Conservation (phyloP, 1,140 invertebrate species). For the Sycophila sp. region DNA sequence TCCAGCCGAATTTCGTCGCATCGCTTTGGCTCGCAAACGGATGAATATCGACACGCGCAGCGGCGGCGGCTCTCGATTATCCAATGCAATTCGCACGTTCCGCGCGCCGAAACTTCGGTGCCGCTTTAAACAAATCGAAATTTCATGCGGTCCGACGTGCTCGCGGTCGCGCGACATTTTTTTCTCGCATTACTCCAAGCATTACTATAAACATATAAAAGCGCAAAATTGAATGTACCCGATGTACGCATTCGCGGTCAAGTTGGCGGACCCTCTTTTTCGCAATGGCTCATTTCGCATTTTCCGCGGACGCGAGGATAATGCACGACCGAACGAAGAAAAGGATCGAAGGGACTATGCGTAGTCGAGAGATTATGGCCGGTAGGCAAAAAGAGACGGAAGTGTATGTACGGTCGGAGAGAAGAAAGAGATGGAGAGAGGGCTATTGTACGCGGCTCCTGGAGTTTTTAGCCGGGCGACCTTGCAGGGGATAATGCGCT, state of each 20-base stretch:
- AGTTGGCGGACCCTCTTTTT: too few species aligned
- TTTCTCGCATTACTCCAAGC: too few species aligned
- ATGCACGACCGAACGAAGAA: slow-evolving; percentile 14
- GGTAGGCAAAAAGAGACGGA: not conserved
- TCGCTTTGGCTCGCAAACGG: not conserved
- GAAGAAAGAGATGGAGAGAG: not conserved
- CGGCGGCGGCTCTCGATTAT: not conserved
- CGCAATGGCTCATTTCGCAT: slow-evolving; percentile 17
- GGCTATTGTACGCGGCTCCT: not conserved
- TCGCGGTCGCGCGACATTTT: not conserved
- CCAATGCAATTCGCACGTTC: not conserved
- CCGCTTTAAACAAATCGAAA: slow-evolving; percentile 18
- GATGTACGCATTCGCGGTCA: not conserved
- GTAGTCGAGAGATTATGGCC: not conserved
- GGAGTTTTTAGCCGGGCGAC: slow-evolving; percentile 27
- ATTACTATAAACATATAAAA: too few species aligned
- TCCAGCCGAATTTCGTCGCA: not conserved
- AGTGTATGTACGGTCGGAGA: not conserved
- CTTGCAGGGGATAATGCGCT: slow-evolving; percentile 51
- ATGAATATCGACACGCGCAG: not conserved
- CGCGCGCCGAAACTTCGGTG: too few species aligned
- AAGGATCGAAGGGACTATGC: not conserved
- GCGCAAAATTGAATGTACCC: too few species aligned
- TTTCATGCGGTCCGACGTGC: not conserved
- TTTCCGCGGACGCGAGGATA: slow-evolving; percentile 13